These are phyloP conservation scores for Danaus plexippus DNA, from an alignment of 1,140 invertebrate species.

Conservation along the genomic window DNA sequence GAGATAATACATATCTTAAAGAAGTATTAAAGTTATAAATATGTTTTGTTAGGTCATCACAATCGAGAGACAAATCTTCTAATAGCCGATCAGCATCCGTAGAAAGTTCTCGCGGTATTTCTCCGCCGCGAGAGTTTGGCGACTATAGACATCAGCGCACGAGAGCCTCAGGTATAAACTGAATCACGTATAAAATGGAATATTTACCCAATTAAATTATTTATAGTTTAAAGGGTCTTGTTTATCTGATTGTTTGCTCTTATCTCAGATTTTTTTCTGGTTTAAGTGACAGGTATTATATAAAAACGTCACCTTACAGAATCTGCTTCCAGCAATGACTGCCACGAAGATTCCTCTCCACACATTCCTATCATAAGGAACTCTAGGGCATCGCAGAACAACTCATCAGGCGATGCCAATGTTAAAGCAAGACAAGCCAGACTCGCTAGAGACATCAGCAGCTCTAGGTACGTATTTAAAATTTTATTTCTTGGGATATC, in stretches of 20 bases:
- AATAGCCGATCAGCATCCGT: slow-evolving; percentile 64
- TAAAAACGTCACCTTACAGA: slow-evolving; percentile 34
- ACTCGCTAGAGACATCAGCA: slow-evolving; percentile 57
- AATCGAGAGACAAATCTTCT: slow-evolving; percentile 63
- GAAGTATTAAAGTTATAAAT: slow-evolving; percentile 5
- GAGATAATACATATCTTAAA: slow-evolving; percentile 2
- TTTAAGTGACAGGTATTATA: background rate
- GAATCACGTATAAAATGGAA: slow-evolving; percentile 4
- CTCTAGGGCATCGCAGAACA: slow-evolving; percentile 39
- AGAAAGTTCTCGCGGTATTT: slow-evolving; percentile 58
- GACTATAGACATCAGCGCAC: slow-evolving; percentile 42
- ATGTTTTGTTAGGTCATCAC: slow-evolving; percentile 44
- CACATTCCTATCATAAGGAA: slow-evolving; percentile 60
- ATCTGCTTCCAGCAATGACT: slow-evolving; percentile 59
- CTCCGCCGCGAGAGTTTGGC: slow-evolving; percentile 49
- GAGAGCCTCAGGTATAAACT: slow-evolving; percentile 51
- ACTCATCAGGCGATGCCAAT: slow-evolving; percentile 54
- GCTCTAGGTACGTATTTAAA: slow-evolving; percentile 42
- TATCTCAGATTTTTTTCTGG: no score
- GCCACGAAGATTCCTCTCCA: slow-evolving; percentile 46
- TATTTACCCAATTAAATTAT: background rate
- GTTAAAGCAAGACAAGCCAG: slow-evolving; percentile 57
- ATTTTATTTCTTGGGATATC: slow-evolving; percentile 6
- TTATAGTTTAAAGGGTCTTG: no score
- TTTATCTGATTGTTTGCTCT: no score